Evolutionary conservation across 37 sponge, comb jelly and placozoan species (phyloP).

Genomic region (Beroe ovata): DNA sequence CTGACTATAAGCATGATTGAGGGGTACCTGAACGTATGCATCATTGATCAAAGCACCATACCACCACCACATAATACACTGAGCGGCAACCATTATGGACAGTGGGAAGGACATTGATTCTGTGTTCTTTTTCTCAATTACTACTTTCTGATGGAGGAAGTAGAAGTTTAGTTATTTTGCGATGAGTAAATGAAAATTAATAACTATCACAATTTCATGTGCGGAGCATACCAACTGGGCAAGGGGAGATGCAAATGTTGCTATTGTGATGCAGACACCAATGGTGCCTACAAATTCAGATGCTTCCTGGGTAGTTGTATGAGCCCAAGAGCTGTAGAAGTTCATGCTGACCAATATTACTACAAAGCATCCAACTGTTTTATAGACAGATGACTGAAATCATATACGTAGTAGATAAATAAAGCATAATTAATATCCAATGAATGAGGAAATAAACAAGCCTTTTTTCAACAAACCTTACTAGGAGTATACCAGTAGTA

Average conservation of each 20-base stretch:
- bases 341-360: not conserved
- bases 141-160: constrained; percentile 2
- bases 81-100: constrained; percentile 31
- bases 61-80: constrained; percentile 66
- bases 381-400: constrained; percentile 27
- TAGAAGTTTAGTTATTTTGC: not conserved
- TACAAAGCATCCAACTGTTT: constrained; percentile 29
- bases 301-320: not conserved
- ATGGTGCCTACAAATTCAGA: not conserved
- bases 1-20: not conserved
- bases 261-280: constrained; percentile 6
- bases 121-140: constrained; percentile 15
- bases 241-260: constrained; percentile 37
- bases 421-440: no score
- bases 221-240: constrained; percentile 10
- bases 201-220: not conserved
- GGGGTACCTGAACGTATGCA: constrained; percentile 1
- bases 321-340: constrained; percentile 10
- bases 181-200: not conserved
- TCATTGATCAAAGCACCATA: constrained; percentile 29
- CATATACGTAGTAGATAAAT: no score
- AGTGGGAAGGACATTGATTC: constrained; percentile 58
- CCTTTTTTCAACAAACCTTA: not conserved
- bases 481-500: constrained; percentile 63
- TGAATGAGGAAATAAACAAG: no score